Conservation (phyloP, 2,888 invertebrate species). For the Drosophila anceps region DNA sequence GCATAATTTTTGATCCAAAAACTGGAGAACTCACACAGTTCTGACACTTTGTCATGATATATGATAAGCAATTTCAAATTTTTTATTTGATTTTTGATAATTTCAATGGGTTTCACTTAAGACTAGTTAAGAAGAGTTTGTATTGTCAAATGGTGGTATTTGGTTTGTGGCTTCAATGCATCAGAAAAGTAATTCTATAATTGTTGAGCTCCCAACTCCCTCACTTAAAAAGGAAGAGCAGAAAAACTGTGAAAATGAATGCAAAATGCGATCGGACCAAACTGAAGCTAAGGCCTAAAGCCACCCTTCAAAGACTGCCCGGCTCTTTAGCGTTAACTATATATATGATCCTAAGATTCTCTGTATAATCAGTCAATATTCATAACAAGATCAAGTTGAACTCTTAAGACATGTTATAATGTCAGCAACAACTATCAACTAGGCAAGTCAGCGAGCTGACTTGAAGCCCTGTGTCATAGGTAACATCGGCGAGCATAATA, state of each 20-base stretch:
- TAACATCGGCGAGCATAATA: not conserved
- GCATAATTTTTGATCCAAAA: too few species aligned
- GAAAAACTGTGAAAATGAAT: not conserved
- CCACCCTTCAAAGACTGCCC: too few species aligned
- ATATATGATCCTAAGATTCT: not conserved
- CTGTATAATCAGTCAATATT: not conserved
- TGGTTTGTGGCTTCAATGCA: not conserved
- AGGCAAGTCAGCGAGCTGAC: not conserved
- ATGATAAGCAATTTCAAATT: too few species aligned
- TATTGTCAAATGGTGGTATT: too few species aligned
- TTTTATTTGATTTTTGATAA: too few species aligned
- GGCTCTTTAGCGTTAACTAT: not conserved
- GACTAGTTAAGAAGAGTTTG: too few species aligned
- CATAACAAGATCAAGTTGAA: not conserved
- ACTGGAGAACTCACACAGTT: too few species aligned
- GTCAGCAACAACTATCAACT: not conserved
- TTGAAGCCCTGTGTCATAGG: not conserved
- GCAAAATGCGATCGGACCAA: constrained; percentile 1
- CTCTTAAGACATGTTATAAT: not conserved
- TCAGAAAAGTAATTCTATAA: not conserved
- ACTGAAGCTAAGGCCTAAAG: too few species aligned
- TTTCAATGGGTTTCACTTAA: too few species aligned
- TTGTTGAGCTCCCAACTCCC: not conserved
- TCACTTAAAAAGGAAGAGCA: not conserved
- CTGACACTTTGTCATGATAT: too few species aligned